A percentile compares a stretch with the other conserved stretches of the same genome.
Evolutionary conservation across 1,140 invertebrate species (phyloP).

Genomic region (Paracyclopina nana): DNA sequence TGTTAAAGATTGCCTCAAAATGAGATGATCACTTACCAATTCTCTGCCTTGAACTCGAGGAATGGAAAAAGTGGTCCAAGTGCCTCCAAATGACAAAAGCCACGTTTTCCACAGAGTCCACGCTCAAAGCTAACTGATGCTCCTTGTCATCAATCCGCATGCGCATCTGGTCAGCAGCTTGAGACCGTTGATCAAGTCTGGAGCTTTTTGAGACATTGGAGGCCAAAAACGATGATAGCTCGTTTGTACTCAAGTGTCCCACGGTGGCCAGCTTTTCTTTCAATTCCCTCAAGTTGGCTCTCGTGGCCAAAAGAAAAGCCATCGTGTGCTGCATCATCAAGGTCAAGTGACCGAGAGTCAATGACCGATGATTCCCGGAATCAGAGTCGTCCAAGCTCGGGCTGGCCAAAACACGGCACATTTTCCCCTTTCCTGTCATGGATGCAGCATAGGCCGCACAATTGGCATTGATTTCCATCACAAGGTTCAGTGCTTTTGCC

Average conservation of each 20-base stretch:
- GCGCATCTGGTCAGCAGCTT: background rate
- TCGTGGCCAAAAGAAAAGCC: background rate
- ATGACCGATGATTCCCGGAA: background rate
- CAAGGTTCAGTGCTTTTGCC: background rate
- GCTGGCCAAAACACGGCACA: background rate
- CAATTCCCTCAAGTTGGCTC: background rate
- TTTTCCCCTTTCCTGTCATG: background rate
- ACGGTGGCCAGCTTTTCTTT: background rate
- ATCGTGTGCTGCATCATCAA: background rate
- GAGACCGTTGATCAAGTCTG: background rate
- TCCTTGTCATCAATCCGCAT: conserved; percentile 5
- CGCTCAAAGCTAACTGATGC: conserved; percentile 2
- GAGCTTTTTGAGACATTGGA: background rate
- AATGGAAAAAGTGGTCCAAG: conserved; percentile 13
- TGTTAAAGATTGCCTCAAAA: background rate
- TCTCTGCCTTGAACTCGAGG: background rate
- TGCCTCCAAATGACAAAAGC: conserved; percentile 11
- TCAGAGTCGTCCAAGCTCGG: background rate
- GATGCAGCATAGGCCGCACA: background rate
- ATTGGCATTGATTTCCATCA: conserved; percentile 4
- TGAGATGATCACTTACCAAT: background rate
- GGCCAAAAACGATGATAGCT: background rate
- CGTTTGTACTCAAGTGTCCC: too few relatives aligned
- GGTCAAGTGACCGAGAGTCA: background rate
- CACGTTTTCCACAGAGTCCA: background rate